Conservation (phyloP, 92 coral and sea anemone genomes). For the Porites cylindrica region DNA sequence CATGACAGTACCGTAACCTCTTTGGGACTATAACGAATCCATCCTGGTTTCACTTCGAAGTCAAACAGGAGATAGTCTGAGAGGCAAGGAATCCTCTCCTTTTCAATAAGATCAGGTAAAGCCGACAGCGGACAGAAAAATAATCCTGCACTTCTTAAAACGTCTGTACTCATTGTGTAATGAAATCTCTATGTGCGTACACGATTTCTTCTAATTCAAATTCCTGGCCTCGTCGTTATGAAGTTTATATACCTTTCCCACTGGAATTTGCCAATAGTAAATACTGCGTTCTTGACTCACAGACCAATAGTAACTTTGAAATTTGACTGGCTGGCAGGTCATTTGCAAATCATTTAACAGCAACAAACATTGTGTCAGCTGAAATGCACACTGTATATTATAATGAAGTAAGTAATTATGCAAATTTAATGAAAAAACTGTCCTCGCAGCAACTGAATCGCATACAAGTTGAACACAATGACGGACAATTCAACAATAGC, state of each 20-base stretch:
- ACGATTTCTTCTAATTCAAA: too few species aligned
- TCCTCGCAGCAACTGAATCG: too few species aligned
- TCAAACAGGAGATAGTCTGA: constrained; percentile 41
- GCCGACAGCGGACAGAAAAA: constrained; percentile 45
- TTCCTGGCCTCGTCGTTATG: too few species aligned
- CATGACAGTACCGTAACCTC: constrained; percentile 39
- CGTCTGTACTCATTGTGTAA: not conserved
- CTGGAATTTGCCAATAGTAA: not conserved
- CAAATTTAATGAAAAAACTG: too few species aligned
- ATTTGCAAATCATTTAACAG: too few species aligned
- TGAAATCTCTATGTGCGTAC: not conserved
- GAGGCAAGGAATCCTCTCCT: constrained; percentile 10
- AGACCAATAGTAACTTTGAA: not conserved
- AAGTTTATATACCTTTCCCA: not conserved
- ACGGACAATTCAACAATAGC: not conserved
- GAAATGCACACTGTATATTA: too few species aligned
- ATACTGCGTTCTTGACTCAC: not conserved
- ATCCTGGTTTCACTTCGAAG: constrained; percentile 33
- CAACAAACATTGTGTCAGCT: too few species aligned
- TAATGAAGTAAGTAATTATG: too few species aligned
- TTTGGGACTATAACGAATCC: constrained; percentile 49
- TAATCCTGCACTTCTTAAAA: not conserved
- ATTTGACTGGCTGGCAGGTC: too few species aligned
- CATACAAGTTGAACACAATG: not conserved
- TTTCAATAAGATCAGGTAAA: constrained; percentile 33